phyloP scores from a whole-genome alignment of 2,888 invertebrate species.

The Adela reaumurella region DNA sequence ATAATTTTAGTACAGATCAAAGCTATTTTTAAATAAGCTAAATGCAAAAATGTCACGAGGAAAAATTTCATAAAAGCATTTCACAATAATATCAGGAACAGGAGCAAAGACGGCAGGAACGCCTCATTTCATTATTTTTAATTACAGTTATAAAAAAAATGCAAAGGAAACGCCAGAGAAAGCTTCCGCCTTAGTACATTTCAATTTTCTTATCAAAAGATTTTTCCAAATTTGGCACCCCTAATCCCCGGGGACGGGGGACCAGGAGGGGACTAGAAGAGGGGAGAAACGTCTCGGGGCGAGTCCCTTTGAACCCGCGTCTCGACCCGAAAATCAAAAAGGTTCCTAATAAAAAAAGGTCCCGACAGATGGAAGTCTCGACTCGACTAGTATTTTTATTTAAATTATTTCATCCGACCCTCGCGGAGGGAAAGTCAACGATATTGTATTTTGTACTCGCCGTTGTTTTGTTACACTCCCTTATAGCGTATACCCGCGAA shows the following conservation, averaged over 20 bases:
- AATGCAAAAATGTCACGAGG: too few relatives aligned
- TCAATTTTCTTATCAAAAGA: neutral
- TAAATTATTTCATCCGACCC: slow-evolving; percentile 29
- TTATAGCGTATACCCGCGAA: neutral
- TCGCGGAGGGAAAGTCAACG: neutral
- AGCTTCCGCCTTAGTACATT: neutral
- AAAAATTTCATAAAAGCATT: too few relatives aligned
- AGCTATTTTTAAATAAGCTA: too few relatives aligned
- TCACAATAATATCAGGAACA: too few relatives aligned
- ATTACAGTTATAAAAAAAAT: too few relatives aligned
- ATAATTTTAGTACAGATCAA: too few relatives aligned
- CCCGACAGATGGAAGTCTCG: slow-evolving; percentile 57
- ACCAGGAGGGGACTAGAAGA: slow-evolving; percentile 18
- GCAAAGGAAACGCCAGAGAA: too few relatives aligned
- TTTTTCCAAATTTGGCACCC: neutral
- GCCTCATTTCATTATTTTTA: too few relatives aligned
- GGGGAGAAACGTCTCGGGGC: slow-evolving; percentile 34
- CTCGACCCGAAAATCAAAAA: slow-evolving; percentile 55
- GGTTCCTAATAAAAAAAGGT: slow-evolving; percentile 52
- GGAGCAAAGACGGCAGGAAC: too few relatives aligned
- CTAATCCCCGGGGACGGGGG: neutral
- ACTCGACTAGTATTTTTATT: slow-evolving; percentile 54
- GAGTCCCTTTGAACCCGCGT: slow-evolving; percentile 54
- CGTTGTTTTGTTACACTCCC: neutral
- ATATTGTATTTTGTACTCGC: neutral